These are phyloP conservation scores for Hirundichthys speculiger DNA, from an alignment of 2,113 vertebrate species.

Conservation along the genomic window DNA sequence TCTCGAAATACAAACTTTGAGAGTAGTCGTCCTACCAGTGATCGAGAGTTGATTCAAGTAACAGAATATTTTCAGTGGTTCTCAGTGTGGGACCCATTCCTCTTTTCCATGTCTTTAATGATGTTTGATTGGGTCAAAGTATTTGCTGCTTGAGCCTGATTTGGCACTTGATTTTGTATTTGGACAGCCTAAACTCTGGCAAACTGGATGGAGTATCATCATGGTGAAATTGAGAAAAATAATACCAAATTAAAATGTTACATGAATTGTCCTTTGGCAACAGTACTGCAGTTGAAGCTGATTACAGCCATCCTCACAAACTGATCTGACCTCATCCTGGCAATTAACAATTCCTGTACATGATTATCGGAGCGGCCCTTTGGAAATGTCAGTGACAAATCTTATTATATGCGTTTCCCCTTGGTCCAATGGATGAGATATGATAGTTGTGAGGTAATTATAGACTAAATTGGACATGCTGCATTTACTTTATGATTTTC, in stretches of 20 bases:
- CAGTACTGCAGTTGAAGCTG: constrained; percentile 23
- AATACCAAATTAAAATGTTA: constrained; percentile 12
- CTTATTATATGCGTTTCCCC: constrained; percentile 18
- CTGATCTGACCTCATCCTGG: constrained; percentile 38
- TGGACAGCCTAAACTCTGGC: constrained; percentile 7
- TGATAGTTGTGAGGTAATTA: constrained; percentile 32
- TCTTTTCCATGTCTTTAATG: no score
- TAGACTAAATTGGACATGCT: constrained; percentile 16
- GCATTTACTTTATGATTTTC: constrained; percentile 8
- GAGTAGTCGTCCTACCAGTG: no score
- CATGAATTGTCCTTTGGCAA: constrained; percentile 21
- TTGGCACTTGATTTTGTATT: constrained; percentile 5
- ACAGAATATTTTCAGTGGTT: no score
- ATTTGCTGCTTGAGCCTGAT: background rate
- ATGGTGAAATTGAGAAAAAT: constrained; percentile 5
- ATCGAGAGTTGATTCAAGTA: no score
- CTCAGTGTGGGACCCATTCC: no score
- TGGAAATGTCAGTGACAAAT: constrained; percentile 41
- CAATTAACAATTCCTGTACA: constrained; percentile 37
- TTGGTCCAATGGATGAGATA: constrained; percentile 25
- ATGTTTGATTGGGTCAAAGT: no score
- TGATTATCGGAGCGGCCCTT: constrained; percentile 36
- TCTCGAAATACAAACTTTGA: background rate
- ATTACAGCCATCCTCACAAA: constrained; percentile 43
- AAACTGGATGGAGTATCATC: constrained; percentile 16